phyloP scores from a whole-genome alignment of 1,140 invertebrate species.

The Heliconius congener region DNA sequence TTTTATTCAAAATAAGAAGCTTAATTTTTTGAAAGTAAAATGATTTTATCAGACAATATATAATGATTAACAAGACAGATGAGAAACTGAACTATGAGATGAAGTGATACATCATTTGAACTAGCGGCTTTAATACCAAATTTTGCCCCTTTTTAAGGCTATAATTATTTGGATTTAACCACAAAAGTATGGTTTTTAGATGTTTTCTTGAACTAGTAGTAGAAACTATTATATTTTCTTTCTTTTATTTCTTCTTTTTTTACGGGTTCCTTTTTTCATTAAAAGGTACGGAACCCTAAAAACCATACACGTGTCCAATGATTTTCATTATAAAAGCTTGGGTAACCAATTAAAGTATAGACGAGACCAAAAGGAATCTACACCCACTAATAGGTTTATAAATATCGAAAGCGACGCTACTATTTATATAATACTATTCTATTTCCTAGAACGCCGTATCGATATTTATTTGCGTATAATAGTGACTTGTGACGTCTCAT shows the following conservation, averaged over 20 bases:
- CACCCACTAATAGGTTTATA: conserved; percentile 7
- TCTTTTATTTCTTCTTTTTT: too few species aligned
- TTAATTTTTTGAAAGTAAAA: background rate
- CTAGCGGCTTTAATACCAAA: too few species aligned
- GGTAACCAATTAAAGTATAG: conserved; percentile 1
- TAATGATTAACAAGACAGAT: too few species aligned
- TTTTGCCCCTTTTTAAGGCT: too few species aligned
- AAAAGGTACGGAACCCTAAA: background rate
- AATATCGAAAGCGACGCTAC: conserved; percentile 18
- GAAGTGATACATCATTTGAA: too few species aligned
- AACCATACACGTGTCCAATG: background rate
- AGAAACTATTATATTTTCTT: too few species aligned
- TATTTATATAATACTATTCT: conserved; percentile 25
- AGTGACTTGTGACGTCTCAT: conserved; percentile 13
- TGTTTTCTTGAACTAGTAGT: too few species aligned
- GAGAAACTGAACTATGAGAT: too few species aligned
- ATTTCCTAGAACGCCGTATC: conserved; percentile 23
- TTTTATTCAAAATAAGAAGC: too few species aligned
- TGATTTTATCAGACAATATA: background rate
- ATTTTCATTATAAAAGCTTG: background rate
- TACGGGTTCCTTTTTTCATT: too few species aligned
- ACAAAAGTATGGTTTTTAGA: too few species aligned
- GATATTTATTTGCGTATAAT: conserved; percentile 23
- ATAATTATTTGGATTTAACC: too few species aligned
- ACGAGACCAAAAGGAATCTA: background rate